Base-by-base conservation (phyloP, 2,113 vertebrate genomes). In the Nothocercus julius region DNA sequence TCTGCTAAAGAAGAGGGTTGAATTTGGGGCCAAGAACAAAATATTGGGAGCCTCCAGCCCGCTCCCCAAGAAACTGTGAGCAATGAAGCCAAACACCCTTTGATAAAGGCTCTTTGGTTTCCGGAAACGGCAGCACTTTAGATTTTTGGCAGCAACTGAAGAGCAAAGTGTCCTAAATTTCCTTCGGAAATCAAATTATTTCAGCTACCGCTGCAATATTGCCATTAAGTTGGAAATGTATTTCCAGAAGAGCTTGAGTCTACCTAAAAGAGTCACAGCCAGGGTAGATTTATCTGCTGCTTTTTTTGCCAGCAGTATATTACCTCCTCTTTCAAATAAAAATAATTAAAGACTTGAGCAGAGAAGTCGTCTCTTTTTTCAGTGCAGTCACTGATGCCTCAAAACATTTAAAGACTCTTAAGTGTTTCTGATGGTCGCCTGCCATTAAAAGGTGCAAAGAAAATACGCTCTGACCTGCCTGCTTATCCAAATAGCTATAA, bases 101-200 rank as follows among this genome's bases (percentile, higher is more conserved):
- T 56, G 45, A 70, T 59, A 73, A 94, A 94, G 49, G 90, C 44
- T 87, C 88, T 67, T 77, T 67, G 59, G 85, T 92, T 95, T 93
- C 90, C 13, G 4, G 88, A 54, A 92, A 82, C 30, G 2, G 56
- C 82, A 42, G n/a, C 9, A 85, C 74, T 87, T 95, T 18, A 68
- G 30, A 8, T 85, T 95, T 95, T 93, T 92, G 96, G 93, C 92
- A 95, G 38, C 0, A 0, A 92, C 72, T 45, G 21, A 85, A 94
- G 79, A 93, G 80, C 85, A 83, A 91, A 85, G 72, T 22, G 80
- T 36, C 64, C 76, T 85, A 77, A 91, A 96, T 87, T 93, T 96
- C 90, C 76, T 96, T 67, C 80, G 13, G 88, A 90, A 95, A 95
- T 95, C 54, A 91, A 90, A 94, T 74, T 45, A 77, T 90, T 95